Percentiles rank a stretch among this genome's conserved stretches.
Evolutionary conservation across 2,113 vertebrate genomes (phyloP).

Genomic region (Procavia capensis): DNA sequence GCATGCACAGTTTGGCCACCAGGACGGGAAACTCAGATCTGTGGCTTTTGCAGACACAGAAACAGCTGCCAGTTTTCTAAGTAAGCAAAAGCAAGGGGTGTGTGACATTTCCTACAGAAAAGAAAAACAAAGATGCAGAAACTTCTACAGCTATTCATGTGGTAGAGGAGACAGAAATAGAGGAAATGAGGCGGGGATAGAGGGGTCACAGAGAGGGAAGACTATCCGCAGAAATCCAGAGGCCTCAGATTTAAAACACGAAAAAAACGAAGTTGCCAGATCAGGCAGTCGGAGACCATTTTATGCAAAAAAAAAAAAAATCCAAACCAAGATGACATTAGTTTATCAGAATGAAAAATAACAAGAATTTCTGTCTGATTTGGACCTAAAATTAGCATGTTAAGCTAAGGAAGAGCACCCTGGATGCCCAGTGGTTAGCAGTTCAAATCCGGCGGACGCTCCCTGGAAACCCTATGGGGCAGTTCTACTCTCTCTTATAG

Average conservation of each 20-base stretch:
- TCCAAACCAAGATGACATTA: background rate
- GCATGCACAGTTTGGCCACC: background rate
- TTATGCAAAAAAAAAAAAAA: slow-evolving; percentile 7
- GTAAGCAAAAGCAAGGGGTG: background rate
- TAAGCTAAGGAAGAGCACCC: slow-evolving; percentile 13
- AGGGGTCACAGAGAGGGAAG: background rate
- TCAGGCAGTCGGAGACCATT: slow-evolving; percentile 11
- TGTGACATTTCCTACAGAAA: background rate
- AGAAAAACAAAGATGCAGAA: background rate
- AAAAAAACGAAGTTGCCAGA: background rate
- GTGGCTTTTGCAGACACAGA: background rate
- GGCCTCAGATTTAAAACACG: background rate
- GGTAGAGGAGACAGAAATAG: background rate
- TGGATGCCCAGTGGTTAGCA: too few species aligned
- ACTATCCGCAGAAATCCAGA: background rate
- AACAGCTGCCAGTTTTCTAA: background rate
- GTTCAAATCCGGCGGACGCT: too few species aligned
- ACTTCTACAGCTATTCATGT: background rate
- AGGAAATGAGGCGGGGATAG: background rate
- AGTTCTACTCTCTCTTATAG: too few species aligned
- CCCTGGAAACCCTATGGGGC: too few species aligned
- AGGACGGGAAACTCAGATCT: background rate
- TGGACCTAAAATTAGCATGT: slow-evolving; percentile 38
- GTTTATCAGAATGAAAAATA: slow-evolving; percentile 36
- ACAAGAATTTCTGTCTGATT: slow-evolving; percentile 4